A percentile compares a stretch with the other conserved stretches of the same genome.
Evolutionary conservation across 2,888 invertebrate genomes (phyloP).

Genomic region (Dicycla oo): DNA sequence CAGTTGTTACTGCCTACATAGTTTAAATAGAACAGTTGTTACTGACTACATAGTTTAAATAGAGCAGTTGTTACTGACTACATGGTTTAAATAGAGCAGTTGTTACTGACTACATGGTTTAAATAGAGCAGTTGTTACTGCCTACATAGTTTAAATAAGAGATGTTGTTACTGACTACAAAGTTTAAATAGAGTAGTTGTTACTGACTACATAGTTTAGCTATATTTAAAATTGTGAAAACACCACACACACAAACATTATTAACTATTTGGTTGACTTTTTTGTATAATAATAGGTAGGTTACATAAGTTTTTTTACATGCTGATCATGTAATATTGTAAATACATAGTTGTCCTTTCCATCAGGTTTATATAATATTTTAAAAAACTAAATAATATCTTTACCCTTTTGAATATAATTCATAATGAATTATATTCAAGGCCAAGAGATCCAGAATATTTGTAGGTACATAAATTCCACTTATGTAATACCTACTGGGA

Average conservation of each 20-base stretch:
- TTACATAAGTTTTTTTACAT: neutral
- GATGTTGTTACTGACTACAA: no score
- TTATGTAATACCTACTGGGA: neutral
- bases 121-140: no score
- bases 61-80: no score
- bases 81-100: no score
- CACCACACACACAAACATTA: neutral
- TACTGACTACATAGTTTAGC: no score
- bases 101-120: no score
- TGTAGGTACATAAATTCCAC: neutral
- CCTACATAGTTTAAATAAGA: no score
- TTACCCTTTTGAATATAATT: no score
- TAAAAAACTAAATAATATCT: neutral
- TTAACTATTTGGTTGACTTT: neutral
- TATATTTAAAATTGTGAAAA: neutral
- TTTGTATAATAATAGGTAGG: neutral
- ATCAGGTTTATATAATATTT: neutral
- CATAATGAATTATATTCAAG: neutral
- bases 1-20: no score
- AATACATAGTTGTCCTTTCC: neutral
- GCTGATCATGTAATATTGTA: neutral
- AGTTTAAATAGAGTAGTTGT: no score
- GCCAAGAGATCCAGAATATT: neutral
- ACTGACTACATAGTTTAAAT: no score
- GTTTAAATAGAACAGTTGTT: no score